A percentile compares a stretch with the other conserved stretches of the same genome.
phyloP scores from a whole-genome alignment of 2,797 vertebrate species.

The Ctenochaetus hawaiiensis region DNA sequence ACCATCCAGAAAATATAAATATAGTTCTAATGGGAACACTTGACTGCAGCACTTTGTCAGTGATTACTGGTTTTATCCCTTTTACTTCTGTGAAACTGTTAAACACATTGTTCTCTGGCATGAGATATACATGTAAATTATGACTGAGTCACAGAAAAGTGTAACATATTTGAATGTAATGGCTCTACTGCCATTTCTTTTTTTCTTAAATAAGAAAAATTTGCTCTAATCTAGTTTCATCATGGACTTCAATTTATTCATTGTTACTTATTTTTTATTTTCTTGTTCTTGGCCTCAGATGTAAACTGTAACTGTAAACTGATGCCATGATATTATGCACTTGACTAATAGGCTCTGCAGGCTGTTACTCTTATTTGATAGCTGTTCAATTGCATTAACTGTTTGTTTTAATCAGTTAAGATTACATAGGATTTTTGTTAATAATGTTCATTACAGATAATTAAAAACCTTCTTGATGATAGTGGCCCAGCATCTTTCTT shows the following conservation, averaged over 20 bases:
- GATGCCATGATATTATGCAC: not conserved
- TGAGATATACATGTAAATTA: not conserved
- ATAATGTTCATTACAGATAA: not conserved
- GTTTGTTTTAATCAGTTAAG: not conserved
- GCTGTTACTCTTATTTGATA: not conserved
- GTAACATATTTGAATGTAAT: not conserved
- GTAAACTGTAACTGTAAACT: not conserved
- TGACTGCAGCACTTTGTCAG: not conserved
- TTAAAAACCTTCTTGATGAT: not conserved
- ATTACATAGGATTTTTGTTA: not conserved
- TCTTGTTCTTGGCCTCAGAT: not conserved
- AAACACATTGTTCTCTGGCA: not conserved
- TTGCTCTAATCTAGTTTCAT: not conserved
- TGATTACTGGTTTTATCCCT: not conserved
- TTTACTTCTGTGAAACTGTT: slow-evolving; percentile 3
- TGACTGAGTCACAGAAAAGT: not conserved
- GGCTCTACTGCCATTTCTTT: not conserved
- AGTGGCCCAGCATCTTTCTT: not conserved
- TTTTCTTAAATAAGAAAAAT: not conserved
- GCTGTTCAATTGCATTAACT: not conserved
- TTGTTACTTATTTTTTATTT: not conserved
- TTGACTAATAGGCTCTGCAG: not conserved
- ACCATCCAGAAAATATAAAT: not conserved
- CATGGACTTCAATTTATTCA: not conserved
- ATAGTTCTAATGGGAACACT: not conserved